A percentile compares a stretch with the other conserved stretches of the same genome.
Evolutionary conservation across 2,113 vertebrate genomes (phyloP).

Genomic region (Echinops telfairi): DNA sequence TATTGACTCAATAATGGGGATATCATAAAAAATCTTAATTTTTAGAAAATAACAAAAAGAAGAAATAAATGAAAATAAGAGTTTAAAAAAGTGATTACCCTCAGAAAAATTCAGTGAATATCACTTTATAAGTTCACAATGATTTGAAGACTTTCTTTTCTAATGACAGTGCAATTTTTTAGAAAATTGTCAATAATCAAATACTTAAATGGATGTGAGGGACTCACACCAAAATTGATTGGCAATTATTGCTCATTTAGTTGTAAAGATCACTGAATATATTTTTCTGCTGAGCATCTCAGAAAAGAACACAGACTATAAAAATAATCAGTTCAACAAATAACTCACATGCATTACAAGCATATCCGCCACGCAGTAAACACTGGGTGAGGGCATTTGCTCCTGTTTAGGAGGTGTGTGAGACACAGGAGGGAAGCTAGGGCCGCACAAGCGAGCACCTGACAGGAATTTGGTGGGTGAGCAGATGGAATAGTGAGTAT

Average conservation of each 20-base stretch:
- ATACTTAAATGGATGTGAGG: neutral
- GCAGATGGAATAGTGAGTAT: neutral
- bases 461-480: neutral
- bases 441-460: neutral
- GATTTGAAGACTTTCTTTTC: neutral
- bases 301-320: neutral
- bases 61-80: neutral
- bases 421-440: neutral
- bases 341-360: neutral
- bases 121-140: slow-evolving; percentile 20
- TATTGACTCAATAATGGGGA: slow-evolving; percentile 42
- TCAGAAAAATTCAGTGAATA: slow-evolving; percentile 20
- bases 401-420: neutral
- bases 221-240: neutral
- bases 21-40: slow-evolving; percentile 24
- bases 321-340: neutral
- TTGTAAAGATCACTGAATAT: neutral
- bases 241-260: neutral
- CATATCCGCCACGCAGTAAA: neutral
- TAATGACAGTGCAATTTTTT: slow-evolving; percentile 17
- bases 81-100: neutral
- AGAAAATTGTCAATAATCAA: slow-evolving; percentile 20
- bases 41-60: slow-evolving; percentile 24
- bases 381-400: neutral
- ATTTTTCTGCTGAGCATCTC: slow-evolving; percentile 37